Evolutionary conservation across 2,113 vertebrate species (phyloP), one percentile per base, ranked within the genome.

Genomic region (Pseudolaguvia tuberculata): DNA sequence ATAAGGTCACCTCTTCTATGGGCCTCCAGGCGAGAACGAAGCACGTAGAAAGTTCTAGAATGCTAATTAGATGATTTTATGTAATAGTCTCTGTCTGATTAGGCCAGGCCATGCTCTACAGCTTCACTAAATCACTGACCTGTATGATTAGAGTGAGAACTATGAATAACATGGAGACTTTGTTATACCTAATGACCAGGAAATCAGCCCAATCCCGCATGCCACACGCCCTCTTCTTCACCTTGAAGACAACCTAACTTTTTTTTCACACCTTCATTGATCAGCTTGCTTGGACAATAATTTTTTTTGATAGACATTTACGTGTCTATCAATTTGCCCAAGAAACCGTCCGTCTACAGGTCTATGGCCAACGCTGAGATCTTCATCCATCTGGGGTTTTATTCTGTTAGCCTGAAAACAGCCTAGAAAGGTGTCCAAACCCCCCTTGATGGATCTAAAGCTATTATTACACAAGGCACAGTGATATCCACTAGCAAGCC

Each of bases 101-200:
- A 69, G 65, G 59, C 42, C 7, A 35, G 50, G 15, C n/a, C 39
- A 12, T 35, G 63, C 56, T 73, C 47, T 39, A 39, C 56, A 61
- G 18, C 25, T 50, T 25, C 53, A 52, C 35, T 35, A 63, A 79
- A 47, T 27, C 66, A 27, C 75, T n/a, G 75, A 70, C 56, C 75
- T 52, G 45, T 61, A 15, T 69, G 66, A 70, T 70, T 76, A 70
- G 27, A 52, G 62, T 21, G 13, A 61, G 66, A 61, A 59, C 55
- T 69, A 11, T 42, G 42, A 68, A 69, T 51, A 66, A 76, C 47
- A 45, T 45, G 50, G 12, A 66, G 61, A 55, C 51, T 66, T 55
- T 75, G 6, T 55, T 75, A 56, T 55, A 23, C 56, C 21, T 75
- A 66, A 75, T 56, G 72, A 66, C 31, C 72, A 75, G 62, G 51